A percentile compares a stretch with the other conserved stretches of the same genome.
phyloP scores from a whole-genome alignment of 1,140 invertebrate genomes.

The Kradibia gibbosae region DNA sequence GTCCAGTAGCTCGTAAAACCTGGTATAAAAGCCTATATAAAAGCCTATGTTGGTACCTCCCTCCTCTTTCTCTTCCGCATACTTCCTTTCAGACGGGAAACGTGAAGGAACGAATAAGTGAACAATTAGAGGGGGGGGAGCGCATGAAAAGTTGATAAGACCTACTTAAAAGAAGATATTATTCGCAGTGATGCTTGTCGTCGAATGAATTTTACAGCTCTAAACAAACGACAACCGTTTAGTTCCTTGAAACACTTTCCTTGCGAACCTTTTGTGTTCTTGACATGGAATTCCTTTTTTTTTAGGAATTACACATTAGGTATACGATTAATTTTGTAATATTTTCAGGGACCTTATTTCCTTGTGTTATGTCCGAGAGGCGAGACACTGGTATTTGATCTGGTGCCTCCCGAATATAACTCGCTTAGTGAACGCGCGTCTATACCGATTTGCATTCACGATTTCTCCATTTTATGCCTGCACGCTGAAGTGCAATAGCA shows the following conservation, averaged over 20 bases:
- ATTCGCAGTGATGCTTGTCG: conserved; percentile 19
- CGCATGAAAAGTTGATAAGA: conserved; percentile 9
- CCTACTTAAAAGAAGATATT: conserved; percentile 39
- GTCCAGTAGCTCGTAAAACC: conserved; percentile 67
- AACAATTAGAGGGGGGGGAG: neutral
- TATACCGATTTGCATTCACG: too few species aligned
- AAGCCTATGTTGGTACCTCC: conserved; percentile 51
- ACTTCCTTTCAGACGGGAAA: conserved; percentile 8
- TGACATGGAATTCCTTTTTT: neutral
- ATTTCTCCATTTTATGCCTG: too few species aligned
- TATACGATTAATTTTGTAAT: neutral
- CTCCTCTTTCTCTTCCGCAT: conserved; percentile 17
- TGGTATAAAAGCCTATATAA: conserved; percentile 56
- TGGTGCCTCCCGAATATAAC: too few species aligned
- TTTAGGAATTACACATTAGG: neutral
- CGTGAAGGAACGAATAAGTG: neutral
- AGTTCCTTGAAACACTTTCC: conserved; percentile 27
- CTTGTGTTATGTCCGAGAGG: neutral
- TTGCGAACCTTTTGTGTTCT: neutral
- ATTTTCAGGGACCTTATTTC: neutral
- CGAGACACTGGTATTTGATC: too few species aligned
- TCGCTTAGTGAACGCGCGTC: too few species aligned
- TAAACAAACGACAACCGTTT: conserved; percentile 31
- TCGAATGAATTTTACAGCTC: conserved; percentile 41
- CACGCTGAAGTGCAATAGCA: too few species aligned